Conservation (phyloP, 2,888 invertebrate species). For the Exocentrus adspersus region DNA sequence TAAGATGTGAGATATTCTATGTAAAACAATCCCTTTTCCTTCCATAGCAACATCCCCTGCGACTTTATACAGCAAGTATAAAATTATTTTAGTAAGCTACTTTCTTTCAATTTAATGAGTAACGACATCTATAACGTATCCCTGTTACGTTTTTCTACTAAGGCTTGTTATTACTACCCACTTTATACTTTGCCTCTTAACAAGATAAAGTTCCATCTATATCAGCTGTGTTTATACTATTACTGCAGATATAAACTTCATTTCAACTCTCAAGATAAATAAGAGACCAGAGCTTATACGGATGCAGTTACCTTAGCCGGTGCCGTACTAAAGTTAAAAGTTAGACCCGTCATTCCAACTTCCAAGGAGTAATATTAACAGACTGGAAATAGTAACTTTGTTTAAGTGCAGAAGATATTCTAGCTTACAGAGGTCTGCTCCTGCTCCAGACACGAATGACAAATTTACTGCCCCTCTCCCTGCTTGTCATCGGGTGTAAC, state of each 20-base stretch:
- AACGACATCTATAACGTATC: too few relatives aligned
- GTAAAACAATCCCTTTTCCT: too few relatives aligned
- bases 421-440: background rate
- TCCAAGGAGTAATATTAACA: slow-evolving; percentile 18
- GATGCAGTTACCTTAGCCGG: slow-evolving; percentile 2
- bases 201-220: too few relatives aligned
- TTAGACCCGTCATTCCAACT: slow-evolving; percentile 23
- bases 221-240: background rate
- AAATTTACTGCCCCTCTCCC: slow-evolving; percentile 20
- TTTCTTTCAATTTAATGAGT: too few relatives aligned
- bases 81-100: too few relatives aligned
- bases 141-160: too few relatives aligned
- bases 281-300: slow-evolving; percentile 10
- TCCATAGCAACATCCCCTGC: too few relatives aligned
- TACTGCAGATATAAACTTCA: background rate
- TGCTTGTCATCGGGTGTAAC: slow-evolving; percentile 16
- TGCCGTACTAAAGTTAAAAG: background rate
- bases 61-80: too few relatives aligned
- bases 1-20: too few relatives aligned
- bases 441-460: slow-evolving; percentile 25
- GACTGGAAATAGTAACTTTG: slow-evolving; percentile 27
- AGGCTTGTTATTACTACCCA: too few relatives aligned
- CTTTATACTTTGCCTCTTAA: too few relatives aligned
- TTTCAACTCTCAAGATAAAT: slow-evolving; percentile 5
- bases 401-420: slow-evolving; percentile 20